Evolutionary conservation across 2,797 vertebrate genomes (phyloP).

Genomic region (Ibycter americanus): DNA sequence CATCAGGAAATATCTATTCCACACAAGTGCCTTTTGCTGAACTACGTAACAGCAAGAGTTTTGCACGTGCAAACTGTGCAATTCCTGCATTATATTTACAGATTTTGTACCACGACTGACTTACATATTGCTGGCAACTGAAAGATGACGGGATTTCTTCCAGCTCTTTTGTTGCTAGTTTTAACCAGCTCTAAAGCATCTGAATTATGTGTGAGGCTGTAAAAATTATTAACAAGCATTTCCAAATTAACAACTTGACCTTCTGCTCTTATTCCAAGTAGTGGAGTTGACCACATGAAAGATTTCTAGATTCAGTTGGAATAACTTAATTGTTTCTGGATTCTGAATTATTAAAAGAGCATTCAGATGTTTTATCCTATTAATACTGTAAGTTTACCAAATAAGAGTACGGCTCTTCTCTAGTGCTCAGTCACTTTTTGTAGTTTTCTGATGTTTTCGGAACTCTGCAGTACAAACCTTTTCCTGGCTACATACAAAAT

Average conservation of each 20-base stretch:
- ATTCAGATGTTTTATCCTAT: not conserved
- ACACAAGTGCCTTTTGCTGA: not conserved
- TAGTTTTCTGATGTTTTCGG: not conserved
- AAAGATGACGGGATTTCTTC: not conserved
- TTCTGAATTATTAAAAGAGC: not conserved
- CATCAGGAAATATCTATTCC: rapidly evolving
- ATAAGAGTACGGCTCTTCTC: not conserved
- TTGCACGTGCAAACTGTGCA: not conserved
- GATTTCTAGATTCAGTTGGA: not conserved
- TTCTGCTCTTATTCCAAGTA: not conserved
- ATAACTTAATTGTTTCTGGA: not conserved
- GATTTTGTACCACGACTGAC: rapidly evolving
- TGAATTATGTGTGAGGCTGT: not conserved
- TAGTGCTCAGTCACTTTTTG: not conserved
- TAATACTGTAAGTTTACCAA: not conserved
- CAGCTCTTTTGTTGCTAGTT: not conserved
- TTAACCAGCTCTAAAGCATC: not conserved
- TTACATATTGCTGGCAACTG: rapidly evolving
- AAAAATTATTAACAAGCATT: not conserved
- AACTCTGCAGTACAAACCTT: not conserved
- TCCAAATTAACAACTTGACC: not conserved
- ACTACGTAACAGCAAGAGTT: not conserved
- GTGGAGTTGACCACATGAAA: not conserved
- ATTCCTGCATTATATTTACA: not conserved
- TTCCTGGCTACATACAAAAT: not conserved